phyloP scores from a whole-genome alignment of 1,140 invertebrate species.

The Drosophila arawakana region DNA sequence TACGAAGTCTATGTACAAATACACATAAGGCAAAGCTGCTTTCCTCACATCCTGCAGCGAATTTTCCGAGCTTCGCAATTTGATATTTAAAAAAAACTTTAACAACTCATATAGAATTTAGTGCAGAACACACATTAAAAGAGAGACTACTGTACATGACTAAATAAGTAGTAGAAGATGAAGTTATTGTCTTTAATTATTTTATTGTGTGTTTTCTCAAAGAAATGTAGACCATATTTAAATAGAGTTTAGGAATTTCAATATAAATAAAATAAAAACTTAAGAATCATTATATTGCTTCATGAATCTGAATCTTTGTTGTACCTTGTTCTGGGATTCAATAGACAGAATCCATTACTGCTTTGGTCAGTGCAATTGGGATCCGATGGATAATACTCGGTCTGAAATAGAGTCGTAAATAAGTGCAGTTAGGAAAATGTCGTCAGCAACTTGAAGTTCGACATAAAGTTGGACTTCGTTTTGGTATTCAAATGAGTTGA shows the following conservation, averaged over 20 bases:
- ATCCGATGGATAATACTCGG: not conserved
- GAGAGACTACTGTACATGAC: not conserved
- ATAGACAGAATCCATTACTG: not conserved
- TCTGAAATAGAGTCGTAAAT: conserved; percentile 65
- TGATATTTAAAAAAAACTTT: conserved; percentile 60
- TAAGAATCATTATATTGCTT: too few species aligned
- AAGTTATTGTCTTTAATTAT: too few species aligned
- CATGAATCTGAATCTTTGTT: too few species aligned
- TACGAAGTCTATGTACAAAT: conserved; percentile 13
- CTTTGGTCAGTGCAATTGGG: not conserved
- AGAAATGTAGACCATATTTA: too few species aligned
- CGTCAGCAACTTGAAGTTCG: not conserved
- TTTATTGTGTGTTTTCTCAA: too few species aligned
- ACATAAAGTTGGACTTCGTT: conserved; percentile 48
- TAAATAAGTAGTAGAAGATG: not conserved
- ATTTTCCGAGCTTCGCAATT: conserved; percentile 55
- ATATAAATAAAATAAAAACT: too few species aligned
- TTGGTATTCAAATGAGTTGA: conserved; percentile 76
- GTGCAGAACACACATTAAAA: not conserved
- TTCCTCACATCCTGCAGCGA: conserved; percentile 67
- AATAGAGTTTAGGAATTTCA: too few species aligned
- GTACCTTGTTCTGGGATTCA: not conserved
- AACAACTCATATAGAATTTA: conserved; percentile 39
- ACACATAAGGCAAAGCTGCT: conserved; percentile 41
- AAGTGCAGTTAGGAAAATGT: conserved; percentile 62